Evolutionary conservation across 2,113 vertebrate species (phyloP).

Genomic region (Tychaedon coryphoeus): DNA sequence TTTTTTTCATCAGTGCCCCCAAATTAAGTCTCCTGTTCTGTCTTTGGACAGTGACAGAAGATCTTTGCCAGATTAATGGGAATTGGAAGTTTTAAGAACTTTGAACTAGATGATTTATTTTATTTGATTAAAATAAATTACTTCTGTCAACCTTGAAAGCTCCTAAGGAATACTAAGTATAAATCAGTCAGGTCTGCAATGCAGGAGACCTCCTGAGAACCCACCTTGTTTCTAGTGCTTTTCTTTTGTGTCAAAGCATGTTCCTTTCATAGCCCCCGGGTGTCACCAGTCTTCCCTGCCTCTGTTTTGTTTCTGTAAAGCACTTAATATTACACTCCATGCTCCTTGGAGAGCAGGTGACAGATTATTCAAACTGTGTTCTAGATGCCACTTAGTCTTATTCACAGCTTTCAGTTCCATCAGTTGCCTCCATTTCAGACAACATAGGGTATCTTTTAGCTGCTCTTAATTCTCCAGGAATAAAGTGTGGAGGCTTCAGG

Average conservation of each 20-base stretch:
- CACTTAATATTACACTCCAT: background rate
- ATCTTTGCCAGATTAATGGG: slow-evolving; percentile 27
- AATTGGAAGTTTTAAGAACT: slow-evolving; percentile 5
- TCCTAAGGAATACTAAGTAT: slow-evolving; percentile 1
- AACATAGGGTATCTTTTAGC: background rate
- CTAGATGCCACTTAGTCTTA: background rate
- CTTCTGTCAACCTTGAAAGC: background rate
- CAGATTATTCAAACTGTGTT: background rate
- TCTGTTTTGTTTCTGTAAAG: background rate
- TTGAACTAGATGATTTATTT: background rate
- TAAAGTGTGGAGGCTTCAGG: background rate
- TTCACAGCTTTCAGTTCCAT: background rate
- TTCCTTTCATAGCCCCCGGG: background rate
- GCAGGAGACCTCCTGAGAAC: background rate
- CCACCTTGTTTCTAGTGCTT: background rate
- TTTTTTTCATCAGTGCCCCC: background rate
- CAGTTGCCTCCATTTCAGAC: background rate
- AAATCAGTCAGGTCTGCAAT: background rate
- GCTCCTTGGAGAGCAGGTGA: background rate
- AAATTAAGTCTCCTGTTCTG: background rate
- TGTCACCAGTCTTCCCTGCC: background rate
- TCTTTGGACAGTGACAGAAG: slow-evolving; percentile 17
- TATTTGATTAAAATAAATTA: slow-evolving; percentile 1
- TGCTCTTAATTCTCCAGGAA: background rate
- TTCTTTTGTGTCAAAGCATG: background rate